Base-by-base conservation (phyloP, 2,888 invertebrate species). In the Tholera decimalis region DNA sequence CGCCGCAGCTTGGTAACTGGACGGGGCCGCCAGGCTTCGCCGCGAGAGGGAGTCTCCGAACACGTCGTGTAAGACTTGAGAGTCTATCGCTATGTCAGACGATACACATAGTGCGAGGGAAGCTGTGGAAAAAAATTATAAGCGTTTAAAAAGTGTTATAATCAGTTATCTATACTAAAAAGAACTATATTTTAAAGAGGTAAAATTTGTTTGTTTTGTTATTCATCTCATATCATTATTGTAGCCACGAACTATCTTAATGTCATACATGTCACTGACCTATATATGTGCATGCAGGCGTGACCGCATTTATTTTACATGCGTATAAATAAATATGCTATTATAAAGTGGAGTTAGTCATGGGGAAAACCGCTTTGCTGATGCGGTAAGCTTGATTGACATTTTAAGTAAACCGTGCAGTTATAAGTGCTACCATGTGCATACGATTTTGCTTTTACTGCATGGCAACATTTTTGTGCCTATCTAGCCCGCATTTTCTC, bases 41-140 rank as follows among this genome's bases (percentile, higher is more conserved):
- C 55, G 57, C 4, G 71, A 53, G 3, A 62, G 51, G 2, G 76
- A 73, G 20, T 60, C 72, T 0, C 92, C 92, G 62, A 92, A 92
- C 8, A 92, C 89, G 15, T 85, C 83, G 3, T 83, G 73, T 0
- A 92, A 77, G 0, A 86, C 81, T 58, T 82, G 75, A 0, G 83
- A 68, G 64, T 92, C 90, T 15, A 91, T 79, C 1, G 59, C 20
- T 15, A 44, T 37, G 3, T 77, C 39, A 2, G 77, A 71, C 3
- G 76, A 71, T 43, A 68, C 77, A 59, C 86, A 80, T 64, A 88
- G 44, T 6, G 85, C 61, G 3, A 85, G 35, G 4, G 83, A 76
- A 7, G 79, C 90, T 90, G 85, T 33, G 73, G 79, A 69, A 59
- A 63, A 65, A 35, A 18, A n/a, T n/a, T n/a, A n/a, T n/a, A n/a